Evolutionary conservation across 2,797 vertebrate species (phyloP).

Genomic region (Craterocephalus amniculus): DNA sequence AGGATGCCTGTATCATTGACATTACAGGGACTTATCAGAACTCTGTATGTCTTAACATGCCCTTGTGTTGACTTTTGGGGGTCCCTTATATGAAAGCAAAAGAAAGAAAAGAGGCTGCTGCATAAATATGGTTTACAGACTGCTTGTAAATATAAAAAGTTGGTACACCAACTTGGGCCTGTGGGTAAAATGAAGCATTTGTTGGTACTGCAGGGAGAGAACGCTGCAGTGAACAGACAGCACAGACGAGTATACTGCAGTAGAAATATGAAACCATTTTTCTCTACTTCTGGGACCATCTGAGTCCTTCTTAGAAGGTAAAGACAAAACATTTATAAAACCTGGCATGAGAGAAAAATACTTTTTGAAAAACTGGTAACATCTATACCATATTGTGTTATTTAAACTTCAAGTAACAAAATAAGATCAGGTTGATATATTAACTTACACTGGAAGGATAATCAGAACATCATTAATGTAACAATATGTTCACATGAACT

Average conservation of each 20-base stretch:
- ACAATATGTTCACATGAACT: neutral
- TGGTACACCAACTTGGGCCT: constrained; percentile 24
- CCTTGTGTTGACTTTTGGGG: constrained; percentile 32
- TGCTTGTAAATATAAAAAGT: constrained; percentile 19
- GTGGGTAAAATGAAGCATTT: constrained; percentile 49
- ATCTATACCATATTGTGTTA: constrained; percentile 35
- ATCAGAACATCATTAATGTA: constrained; percentile 9
- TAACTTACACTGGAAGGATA: constrained; percentile 1
- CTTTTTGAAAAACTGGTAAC: constrained; percentile 15
- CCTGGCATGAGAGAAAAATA: constrained; percentile 3
- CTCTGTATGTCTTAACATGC: constrained; percentile 41
- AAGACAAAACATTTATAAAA: constrained; percentile 24
- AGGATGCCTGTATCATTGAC: constrained; percentile 40
- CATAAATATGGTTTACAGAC: constrained; percentile 13
- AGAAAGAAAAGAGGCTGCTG: neutral
- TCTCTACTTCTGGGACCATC: constrained; percentile 30
- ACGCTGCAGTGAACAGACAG: constrained; percentile 62
- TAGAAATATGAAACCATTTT: constrained; percentile 72
- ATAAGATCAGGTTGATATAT: constrained; percentile 16
- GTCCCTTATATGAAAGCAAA: constrained; percentile 26
- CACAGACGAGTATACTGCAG: constrained; percentile 64
- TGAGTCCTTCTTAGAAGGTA: constrained; percentile 28
- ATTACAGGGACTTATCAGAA: constrained; percentile 61
- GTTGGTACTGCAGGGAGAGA: constrained; percentile 57
- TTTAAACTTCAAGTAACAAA: constrained; percentile 14